phyloP scores from a whole-genome alignment of 1,140 invertebrate species.

The Bradysia coprophila region DNA sequence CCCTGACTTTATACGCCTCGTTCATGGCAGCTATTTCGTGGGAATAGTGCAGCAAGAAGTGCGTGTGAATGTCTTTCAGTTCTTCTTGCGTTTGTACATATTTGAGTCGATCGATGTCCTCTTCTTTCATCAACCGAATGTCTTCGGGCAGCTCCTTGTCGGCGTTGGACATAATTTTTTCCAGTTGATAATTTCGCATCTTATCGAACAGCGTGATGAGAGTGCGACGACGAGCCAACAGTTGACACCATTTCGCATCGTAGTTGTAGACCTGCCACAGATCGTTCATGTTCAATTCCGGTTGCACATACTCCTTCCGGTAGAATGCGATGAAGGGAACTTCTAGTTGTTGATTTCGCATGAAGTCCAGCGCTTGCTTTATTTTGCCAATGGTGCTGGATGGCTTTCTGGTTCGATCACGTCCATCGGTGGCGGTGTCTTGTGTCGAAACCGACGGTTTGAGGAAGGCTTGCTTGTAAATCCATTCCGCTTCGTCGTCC shows the following conservation, averaged over 20 bases:
- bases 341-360: constrained; percentile 86
- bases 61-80: constrained; percentile 78
- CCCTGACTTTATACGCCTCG: constrained; percentile 40
- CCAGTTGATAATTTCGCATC: constrained; percentile 82
- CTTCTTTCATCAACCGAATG: constrained; percentile 63
- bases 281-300: constrained; percentile 87
- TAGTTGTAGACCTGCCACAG: constrained; percentile 94
- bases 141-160: constrained; percentile 71
- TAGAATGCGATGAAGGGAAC: constrained; percentile 99
- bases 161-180: constrained; percentile 63
- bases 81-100: constrained; percentile 78
- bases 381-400: constrained; percentile 60
- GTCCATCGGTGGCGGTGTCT: constrained; percentile 25
- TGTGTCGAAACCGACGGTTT: constrained; percentile 63
- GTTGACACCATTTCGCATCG: constrained; percentile 92
- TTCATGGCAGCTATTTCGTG: constrained; percentile 75
- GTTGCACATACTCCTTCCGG: constrained; percentile 92
- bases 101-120: constrained; percentile 66
- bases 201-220: constrained; percentile 69
- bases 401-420: constrained; percentile 19
- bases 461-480: constrained; percentile 85
- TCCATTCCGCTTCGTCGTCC: constrained; percentile 93
- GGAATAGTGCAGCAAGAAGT: constrained; percentile 86
- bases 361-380: constrained; percentile 85
- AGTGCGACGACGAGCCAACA: constrained; percentile 73